Conservation (phyloP, 1,140 invertebrate genomes). For the Uloborus diversus region DNA sequence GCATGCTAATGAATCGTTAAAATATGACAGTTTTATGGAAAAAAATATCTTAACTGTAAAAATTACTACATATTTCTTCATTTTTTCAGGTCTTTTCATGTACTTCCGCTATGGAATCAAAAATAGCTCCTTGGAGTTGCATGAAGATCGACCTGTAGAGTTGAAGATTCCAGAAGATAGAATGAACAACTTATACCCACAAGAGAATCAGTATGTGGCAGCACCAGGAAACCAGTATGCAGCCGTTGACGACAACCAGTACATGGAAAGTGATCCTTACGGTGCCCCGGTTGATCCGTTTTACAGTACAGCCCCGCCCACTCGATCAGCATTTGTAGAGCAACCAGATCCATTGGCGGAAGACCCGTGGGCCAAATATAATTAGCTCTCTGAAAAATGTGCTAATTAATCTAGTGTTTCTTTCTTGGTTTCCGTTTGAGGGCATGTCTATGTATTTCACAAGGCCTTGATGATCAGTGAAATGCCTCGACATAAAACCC, state of each 20-base stretch:
- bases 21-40: neutral
- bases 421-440: constrained; percentile 12
- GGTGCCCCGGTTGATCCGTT: no score
- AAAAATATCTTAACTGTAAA: neutral
- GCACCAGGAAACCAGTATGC: constrained; percentile 9
- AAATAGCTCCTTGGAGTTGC: constrained; percentile 59
- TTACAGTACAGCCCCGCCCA: no score
- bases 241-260: neutral
- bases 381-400: constrained; percentile 8
- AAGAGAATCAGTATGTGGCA: neutral
- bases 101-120: constrained; percentile 64
- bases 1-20: no score
- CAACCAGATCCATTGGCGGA: constrained; percentile 21
- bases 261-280: neutral
- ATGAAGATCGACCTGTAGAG: constrained; percentile 58
- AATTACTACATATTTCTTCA: constrained; percentile 6
- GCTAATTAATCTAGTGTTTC: constrained; percentile 4
- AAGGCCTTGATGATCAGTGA: neutral
- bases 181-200: neutral
- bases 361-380: constrained; percentile 36
- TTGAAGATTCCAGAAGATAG: constrained; percentile 44
- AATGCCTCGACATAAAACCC: constrained; percentile 26
- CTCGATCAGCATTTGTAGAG: neutral
- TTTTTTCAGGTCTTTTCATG: constrained; percentile 61
- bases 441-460: constrained; percentile 32